Conservation (phyloP, 2,113 vertebrate genomes). For the Tamias sibiricus region DNA sequence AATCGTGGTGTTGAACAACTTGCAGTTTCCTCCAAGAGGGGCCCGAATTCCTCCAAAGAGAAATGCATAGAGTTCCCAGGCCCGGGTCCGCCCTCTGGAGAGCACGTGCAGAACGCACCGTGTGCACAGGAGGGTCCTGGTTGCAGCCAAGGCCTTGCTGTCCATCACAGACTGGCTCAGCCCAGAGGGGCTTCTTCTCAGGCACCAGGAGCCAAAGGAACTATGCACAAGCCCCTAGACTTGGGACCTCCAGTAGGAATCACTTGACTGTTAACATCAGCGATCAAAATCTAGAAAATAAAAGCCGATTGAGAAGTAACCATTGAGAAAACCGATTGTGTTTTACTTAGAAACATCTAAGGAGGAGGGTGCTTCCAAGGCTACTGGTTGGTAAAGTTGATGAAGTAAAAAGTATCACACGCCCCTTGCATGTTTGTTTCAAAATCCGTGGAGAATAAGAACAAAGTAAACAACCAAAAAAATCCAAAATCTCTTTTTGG, state of each 20-base stretch:
- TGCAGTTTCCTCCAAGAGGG: too few relatives aligned
- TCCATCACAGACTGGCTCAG: too few relatives aligned
- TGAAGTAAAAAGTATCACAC: background rate
- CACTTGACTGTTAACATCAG: background rate
- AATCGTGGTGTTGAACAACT: too few relatives aligned
- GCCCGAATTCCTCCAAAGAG: background rate
- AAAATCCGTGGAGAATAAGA: background rate
- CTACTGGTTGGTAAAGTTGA: background rate
- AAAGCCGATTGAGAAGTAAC: background rate
- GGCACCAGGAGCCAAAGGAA: too few relatives aligned
- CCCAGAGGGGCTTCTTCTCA: background rate
- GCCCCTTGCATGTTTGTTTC: background rate
- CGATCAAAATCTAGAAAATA: background rate
- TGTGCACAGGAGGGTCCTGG: background rate
- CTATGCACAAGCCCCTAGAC: background rate
- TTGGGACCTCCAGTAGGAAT: background rate
- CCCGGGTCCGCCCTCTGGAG: background rate
- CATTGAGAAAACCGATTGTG: background rate
- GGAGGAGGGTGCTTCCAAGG: background rate
- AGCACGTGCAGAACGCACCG: accelerated
- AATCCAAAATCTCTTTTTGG: background rate
- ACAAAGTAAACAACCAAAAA: background rate
- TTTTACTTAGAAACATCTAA: background rate
- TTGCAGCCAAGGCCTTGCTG: too few relatives aligned
- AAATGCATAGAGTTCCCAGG: background rate